Evolutionary conservation across 2,888 invertebrate species (phyloP).

Genomic region (Alcis repandata): DNA sequence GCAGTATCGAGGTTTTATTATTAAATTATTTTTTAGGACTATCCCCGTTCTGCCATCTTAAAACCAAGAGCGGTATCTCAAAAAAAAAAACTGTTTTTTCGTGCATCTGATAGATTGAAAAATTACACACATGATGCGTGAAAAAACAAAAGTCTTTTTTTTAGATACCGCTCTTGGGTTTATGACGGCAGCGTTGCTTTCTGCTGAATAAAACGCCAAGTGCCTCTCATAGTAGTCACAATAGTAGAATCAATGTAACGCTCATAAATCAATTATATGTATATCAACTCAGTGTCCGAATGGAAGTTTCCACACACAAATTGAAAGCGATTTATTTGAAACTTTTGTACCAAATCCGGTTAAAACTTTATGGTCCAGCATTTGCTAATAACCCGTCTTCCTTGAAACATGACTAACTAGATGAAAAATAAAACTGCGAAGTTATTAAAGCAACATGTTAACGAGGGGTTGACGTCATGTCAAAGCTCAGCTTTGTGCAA

Average conservation of each 20-base stretch:
- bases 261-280: not conserved
- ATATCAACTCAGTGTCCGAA: not conserved
- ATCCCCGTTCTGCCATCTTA: too few species aligned
- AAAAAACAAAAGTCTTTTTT: too few species aligned
- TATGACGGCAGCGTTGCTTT: too few species aligned
- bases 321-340: not conserved
- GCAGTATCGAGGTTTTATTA: not conserved
- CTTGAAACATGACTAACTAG: constrained; percentile 19
- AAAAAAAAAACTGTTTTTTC: too few species aligned
- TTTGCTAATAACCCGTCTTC: constrained; percentile 12
- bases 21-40: not conserved
- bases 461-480: constrained; percentile 41
- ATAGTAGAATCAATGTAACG: not conserved
- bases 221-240: not conserved
- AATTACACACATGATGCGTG: too few species aligned
- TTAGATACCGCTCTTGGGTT: too few species aligned
- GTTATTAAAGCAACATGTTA: constrained; percentile 36
- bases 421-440: constrained; percentile 23
- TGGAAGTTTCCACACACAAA: not conserved
- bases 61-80: too few species aligned
- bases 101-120: too few species aligned
- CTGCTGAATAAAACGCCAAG: not conserved
- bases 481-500: constrained; percentile 36
- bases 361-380: not conserved
- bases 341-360: constrained; percentile 9